Percentiles rank a stretch among this genome's conserved stretches.
These are phyloP conservation scores for Octomys mimax DNA, from an alignment of 2,797 vertebrate genomes.

Conservation along the genomic window DNA sequence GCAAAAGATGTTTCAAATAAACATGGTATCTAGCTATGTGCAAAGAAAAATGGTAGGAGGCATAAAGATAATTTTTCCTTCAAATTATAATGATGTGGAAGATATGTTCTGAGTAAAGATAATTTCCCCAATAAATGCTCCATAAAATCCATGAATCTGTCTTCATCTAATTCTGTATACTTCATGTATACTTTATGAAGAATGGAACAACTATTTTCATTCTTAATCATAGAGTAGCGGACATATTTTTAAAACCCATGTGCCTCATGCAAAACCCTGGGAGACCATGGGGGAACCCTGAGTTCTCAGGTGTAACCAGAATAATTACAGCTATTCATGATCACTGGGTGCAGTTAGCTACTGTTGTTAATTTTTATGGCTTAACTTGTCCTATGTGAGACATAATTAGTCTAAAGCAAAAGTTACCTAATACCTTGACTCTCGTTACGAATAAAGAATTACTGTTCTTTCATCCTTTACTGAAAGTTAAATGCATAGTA, in stretches of 20 bases:
- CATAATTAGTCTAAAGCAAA: slow-evolving; percentile 45
- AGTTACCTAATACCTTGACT: slow-evolving; percentile 49
- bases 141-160: neutral
- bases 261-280: neutral
- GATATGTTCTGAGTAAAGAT: neutral
- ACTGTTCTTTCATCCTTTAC: slow-evolving; percentile 61
- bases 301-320: neutral
- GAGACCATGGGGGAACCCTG: neutral
- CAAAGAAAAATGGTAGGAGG: slow-evolving; percentile 23
- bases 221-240: neutral
- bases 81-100: slow-evolving; percentile 3
- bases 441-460: neutral
- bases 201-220: slow-evolving; percentile 4
- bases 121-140: neutral
- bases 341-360: slow-evolving; percentile 26
- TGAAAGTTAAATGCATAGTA: slow-evolving; percentile 48
- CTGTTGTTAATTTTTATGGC: slow-evolving; percentile 40
- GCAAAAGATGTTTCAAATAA: neutral
- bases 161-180: neutral
- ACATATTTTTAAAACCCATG: neutral
- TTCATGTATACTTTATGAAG: neutral
- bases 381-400: slow-evolving; percentile 67
- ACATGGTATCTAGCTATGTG: neutral
- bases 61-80: neutral
- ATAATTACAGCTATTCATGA: slow-evolving; percentile 56